Base-by-base conservation (phyloP, 1,140 invertebrate genomes). In the Papilio dardanus region DNA sequence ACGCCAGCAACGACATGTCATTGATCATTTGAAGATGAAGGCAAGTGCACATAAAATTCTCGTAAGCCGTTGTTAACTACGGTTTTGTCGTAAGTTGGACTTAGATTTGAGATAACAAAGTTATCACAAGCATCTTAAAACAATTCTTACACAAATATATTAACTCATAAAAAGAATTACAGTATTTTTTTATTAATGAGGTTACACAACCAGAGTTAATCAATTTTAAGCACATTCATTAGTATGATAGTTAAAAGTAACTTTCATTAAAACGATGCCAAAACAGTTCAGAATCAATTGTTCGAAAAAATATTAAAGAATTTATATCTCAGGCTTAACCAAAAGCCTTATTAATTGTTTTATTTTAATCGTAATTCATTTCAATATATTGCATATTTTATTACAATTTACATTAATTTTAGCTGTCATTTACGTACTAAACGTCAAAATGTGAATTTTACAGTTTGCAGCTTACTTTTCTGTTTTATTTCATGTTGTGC, bases 21-120 rank as follows among this genome's bases (percentile, higher is more conserved):
- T 46, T 19, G 5, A 46, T 46, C 42, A 46, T 46, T 46, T 46
- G 16, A 46, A 46, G 42, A 19, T 46, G 16, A 46, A 46, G 4
- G 42, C 42, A 46, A 46, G 42, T 46, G 42, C 42, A 46, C 42
- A 46, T 46, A 46, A 46, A 46, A 46, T 46, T 46, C 42, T 46
- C 42, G 42, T 46, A 46, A 46, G 42, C 42, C 19, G 42, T 46
- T 37, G 35, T 37, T 37, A 12, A 37, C 35, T 14, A n/a, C 42
- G 16, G 6, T 46, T 46, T 19, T 0, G 42, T 16, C 7, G 42
- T 46, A n/a, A 46, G 42, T 19, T 46, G 42, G 42, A n/a, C 19
- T 46, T 46, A 46, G 42, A 46, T 46, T 46, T 46, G 5, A 46
- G 42, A 46, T 46, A 46, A 46, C 42, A 46, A n/a, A 46, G 16